Conservation (phyloP, 2,113 vertebrate genomes). For the Scortum barcoo region DNA sequence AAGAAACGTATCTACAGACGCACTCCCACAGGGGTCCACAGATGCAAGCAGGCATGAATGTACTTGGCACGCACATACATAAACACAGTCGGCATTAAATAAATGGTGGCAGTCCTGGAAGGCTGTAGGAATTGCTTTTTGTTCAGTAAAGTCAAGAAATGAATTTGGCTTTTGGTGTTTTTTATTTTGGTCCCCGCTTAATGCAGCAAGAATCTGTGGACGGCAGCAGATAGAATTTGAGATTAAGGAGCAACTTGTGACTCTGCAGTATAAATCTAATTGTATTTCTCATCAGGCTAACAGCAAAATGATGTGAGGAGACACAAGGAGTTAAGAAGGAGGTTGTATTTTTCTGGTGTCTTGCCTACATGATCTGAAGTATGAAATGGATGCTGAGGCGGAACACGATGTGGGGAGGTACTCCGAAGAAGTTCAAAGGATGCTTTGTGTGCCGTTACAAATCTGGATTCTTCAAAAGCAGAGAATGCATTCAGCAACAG, state of each 20-base stretch:
- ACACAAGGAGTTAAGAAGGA: not conserved
- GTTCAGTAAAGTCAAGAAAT: constrained; percentile 15
- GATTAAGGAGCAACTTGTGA: constrained; percentile 23
- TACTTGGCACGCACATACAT: constrained; percentile 20
- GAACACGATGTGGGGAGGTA: constrained; percentile 5
- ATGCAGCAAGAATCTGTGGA: not conserved
- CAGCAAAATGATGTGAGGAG: constrained; percentile 11
- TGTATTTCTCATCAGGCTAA: not conserved
- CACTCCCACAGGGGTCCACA: constrained; percentile 20
- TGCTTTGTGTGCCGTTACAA: constrained; percentile 16
- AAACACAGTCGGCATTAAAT: constrained; percentile 40
- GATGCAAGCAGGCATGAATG: constrained; percentile 35
- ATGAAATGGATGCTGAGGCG: constrained; percentile 33
- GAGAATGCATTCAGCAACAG: not conserved
- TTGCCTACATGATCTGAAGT: constrained; percentile 8
- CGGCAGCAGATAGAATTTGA: constrained; percentile 10
- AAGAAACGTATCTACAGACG: constrained; percentile 31
- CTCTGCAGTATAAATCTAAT: constrained; percentile 1
- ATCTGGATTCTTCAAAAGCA: constrained; percentile 31
- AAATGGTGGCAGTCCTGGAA: constrained; percentile 6
- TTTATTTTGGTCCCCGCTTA: constrained; percentile 31
- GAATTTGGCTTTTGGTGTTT: constrained; percentile 17
- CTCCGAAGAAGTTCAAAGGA: constrained; percentile 29
- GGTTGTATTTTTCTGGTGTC: constrained; percentile 10
- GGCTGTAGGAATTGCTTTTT: constrained; percentile 1